Conservation (phyloP, 1,140 invertebrate genomes). For the Neodiprion fabricii region DNA sequence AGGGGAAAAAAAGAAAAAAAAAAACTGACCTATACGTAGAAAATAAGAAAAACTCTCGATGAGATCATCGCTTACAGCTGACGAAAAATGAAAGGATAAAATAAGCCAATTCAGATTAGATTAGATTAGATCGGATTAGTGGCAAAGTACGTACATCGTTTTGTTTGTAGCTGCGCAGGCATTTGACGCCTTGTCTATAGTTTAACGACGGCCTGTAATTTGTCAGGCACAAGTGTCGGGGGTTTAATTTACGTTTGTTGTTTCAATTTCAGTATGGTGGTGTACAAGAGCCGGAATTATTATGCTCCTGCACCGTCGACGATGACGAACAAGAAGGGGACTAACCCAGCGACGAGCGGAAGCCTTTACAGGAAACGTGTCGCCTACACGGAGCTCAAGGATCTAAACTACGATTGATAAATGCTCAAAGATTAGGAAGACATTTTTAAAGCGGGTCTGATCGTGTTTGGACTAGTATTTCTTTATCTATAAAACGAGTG, state of each 20-base stretch:
- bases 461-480: no score
- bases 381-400: conserved; percentile 57
- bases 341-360: conserved; percentile 25
- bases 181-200: no score
- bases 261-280: conserved; percentile 45
- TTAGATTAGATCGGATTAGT: background rate
- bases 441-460: background rate
- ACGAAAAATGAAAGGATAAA: no score
- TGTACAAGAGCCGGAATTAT: conserved; percentile 57
- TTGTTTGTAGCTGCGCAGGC: no score
- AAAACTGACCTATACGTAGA: no score
- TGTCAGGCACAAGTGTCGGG: background rate
- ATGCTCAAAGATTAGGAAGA: conserved; percentile 13
- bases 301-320: conserved; percentile 48
- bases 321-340: conserved; percentile 39
- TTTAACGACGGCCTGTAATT: no score
- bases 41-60: no score
- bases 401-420: conserved; percentile 59
- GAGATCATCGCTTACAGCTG: no score
- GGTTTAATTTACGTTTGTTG: background rate
- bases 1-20: no score
- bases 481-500: no score
- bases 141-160: background rate
- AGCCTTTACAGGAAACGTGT: conserved; percentile 51
- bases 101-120: background rate